Percentiles rank a stretch among this genome's conserved stretches.
phyloP scores from a whole-genome alignment of 2,797 vertebrate species.

The Pipistrellus kuhlii region DNA sequence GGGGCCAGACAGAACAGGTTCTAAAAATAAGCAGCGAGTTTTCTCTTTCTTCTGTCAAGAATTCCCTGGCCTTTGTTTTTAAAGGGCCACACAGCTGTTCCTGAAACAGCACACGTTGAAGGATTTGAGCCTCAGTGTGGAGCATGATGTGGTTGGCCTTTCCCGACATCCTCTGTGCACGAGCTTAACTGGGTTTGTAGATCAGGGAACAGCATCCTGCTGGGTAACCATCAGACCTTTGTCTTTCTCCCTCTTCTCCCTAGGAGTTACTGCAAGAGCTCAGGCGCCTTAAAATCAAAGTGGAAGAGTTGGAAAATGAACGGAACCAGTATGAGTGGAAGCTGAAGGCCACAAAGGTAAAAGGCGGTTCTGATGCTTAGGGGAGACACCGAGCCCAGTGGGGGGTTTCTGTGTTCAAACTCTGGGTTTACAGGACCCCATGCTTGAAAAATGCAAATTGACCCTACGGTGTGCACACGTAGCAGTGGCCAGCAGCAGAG shows the following conservation, averaged over 20 bases:
- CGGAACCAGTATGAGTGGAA: constrained; percentile 95
- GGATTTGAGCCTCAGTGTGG: background rate
- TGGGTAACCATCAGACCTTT: background rate
- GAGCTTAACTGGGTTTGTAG: background rate
- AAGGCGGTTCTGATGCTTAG: background rate
- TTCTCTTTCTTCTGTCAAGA: background rate
- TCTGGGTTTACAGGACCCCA: background rate
- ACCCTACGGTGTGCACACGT: background rate
- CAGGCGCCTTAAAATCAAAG: constrained; percentile 93
- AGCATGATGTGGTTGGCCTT: background rate
- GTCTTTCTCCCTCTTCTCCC: constrained; percentile 40
- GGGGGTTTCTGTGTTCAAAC: background rate
- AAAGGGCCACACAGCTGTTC: background rate
- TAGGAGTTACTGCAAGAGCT: constrained; percentile 95
- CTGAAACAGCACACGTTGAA: background rate
- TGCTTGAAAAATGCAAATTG: background rate
- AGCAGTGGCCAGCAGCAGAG: background rate
- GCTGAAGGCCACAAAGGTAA: constrained; percentile 96
- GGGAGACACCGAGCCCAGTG: background rate
- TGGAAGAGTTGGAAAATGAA: constrained; percentile 95
- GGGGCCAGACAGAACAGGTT: background rate
- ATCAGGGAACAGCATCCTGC: background rate
- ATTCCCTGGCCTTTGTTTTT: constrained; percentile 13
- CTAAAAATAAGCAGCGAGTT: background rate
- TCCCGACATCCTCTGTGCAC: constrained; percentile 52